Evolutionary conservation across 2,797 vertebrate genomes (phyloP).

Genomic region (Pelochelys cantorii): DNA sequence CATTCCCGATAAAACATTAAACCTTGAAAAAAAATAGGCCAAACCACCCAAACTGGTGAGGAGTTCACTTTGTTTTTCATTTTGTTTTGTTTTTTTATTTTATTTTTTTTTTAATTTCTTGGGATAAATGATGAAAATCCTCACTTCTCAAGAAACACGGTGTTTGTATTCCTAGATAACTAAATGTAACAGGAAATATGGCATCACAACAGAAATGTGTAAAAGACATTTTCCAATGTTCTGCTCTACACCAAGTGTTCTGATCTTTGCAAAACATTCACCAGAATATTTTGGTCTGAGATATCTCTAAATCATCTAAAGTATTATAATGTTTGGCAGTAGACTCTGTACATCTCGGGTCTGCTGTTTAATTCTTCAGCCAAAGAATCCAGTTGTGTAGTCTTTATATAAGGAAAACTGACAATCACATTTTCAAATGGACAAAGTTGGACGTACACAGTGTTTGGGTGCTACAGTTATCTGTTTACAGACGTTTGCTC

Average conservation of each 20-base stretch:
- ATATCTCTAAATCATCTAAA: neutral
- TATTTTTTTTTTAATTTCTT: neutral
- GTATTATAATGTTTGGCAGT: neutral
- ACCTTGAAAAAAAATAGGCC: neutral
- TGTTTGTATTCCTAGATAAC: neutral
- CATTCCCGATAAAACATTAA: neutral
- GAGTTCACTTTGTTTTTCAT: neutral
- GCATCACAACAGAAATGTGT: fast-evolving
- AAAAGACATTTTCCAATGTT: constrained; percentile 5
- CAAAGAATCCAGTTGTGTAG: neutral
- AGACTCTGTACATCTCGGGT: neutral
- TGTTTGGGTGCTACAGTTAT: fast-evolving
- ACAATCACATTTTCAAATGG: neutral
- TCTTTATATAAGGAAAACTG: neutral
- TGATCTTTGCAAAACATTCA: neutral
- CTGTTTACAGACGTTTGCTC: neutral
- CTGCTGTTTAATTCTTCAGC: constrained; percentile 26
- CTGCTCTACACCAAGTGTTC: constrained; percentile 23
- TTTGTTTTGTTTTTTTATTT: neutral
- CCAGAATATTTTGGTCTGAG: neutral
- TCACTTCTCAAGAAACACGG: neutral
- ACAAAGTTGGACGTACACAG: neutral
- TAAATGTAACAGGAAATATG: neutral
- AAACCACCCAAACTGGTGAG: neutral
- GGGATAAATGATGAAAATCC: neutral